Base-by-base conservation (phyloP, 2,113 vertebrate genomes). In the Tenrec ecaudatus region DNA sequence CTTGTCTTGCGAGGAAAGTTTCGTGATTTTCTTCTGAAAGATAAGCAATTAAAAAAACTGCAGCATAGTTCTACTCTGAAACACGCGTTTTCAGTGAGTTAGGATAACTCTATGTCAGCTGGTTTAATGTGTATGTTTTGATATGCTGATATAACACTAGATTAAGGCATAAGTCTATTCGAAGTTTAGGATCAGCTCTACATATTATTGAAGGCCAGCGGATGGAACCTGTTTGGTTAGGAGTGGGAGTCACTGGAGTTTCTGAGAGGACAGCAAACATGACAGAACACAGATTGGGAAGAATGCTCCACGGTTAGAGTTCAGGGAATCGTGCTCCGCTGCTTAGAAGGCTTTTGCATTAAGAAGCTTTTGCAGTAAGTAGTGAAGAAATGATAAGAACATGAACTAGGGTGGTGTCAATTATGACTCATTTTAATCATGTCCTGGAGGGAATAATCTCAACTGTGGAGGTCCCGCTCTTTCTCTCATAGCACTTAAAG, bases 371-470 rank as follows among this genome's bases (percentile, higher is more conserved):
- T 92, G 22, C 7, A 86, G 12, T 8, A 73, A 82, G 76, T 47
- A 40, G 53, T 76, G 60, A 80, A 71, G 36, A 84, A 29, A 22
- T 89, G 53, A 82, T 73, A 92, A 84, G 43, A 66, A 8, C 64
- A 38, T 93, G n/a, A 33, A 75, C n/a, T 19, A 68, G 9, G 57
- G 12, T 6, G 23, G 38, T 64, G 86, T 43, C 29, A 15, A 66
- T 80, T 88, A 82, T 94, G 90, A 94, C 22, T 89, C 36, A 91
- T 88, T 76, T 88, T 27, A 58, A 85, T 76, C n/a, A 88, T 53
- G 66, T 31, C 29, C 43, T 75, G 2, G 78, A 93, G 75, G 80
- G 38, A 93, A 68, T 93, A 47, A 91, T 75, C 29, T 66, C 36
- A 16, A 47, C 22, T 93, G 14, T 78, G 12, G n/a, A 43, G 3